These are phyloP conservation scores for Pogonocherus hispidulus DNA, from an alignment of 2,888 invertebrate species.

Conservation along the genomic window DNA sequence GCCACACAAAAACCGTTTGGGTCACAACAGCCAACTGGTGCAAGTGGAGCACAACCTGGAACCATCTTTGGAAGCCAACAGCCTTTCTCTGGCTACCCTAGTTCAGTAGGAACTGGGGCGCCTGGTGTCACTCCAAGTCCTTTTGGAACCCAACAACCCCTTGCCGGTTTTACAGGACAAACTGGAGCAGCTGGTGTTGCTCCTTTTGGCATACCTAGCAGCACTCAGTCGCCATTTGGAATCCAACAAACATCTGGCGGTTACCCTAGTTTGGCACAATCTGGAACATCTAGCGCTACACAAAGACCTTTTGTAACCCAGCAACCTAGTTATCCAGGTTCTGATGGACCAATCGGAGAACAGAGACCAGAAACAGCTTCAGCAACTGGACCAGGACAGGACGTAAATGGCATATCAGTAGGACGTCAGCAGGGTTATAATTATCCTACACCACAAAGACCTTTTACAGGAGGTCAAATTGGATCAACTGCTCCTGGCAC, in stretches of 20 bases:
- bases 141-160: slow-evolving; percentile 24
- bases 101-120: not conserved
- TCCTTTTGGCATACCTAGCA: too few relatives aligned
- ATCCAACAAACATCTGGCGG: not conserved
- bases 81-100: not conserved
- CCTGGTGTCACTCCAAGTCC: not conserved
- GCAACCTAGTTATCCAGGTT: slow-evolving; percentile 44
- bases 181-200: not conserved
- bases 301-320: not conserved
- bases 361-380: not conserved
- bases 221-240: not conserved
- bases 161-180: not conserved
- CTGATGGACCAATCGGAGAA: slow-evolving; percentile 36
- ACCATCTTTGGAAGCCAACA: not conserved
- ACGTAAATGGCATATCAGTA: not conserved
- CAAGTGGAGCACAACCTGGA: not conserved
- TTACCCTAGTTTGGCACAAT: not conserved
- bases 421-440: slow-evolving; percentile 1
- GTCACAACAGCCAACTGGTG: too few relatives aligned
- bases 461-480: not conserved
- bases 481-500: too few relatives aligned
- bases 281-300: not conserved
- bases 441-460: slow-evolving; percentile 27
- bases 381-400: too few relatives aligned
- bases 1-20: too few relatives aligned